Percentiles rank a stretch among this genome's conserved stretches.
Evolutionary conservation across 2,797 vertebrate genomes (phyloP).

Genomic region (Aselliscus stoliczkanus): DNA sequence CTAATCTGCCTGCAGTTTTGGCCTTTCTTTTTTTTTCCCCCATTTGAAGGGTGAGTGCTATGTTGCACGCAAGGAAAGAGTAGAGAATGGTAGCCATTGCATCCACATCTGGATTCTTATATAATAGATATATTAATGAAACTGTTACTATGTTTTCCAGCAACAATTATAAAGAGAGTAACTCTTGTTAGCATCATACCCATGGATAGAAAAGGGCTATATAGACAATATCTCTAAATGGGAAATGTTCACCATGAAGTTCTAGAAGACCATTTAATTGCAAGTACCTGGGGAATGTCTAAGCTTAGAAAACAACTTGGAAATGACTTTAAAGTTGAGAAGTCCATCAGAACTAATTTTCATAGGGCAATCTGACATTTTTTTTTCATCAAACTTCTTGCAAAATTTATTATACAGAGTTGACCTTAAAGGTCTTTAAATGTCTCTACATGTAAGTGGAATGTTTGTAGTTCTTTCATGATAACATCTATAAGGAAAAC

Average conservation of each 20-base stretch:
- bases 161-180: neutral
- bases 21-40: neutral
- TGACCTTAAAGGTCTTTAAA: neutral
- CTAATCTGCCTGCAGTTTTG: neutral
- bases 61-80: neutral
- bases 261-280: neutral
- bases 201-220: neutral
- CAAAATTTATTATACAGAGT: neutral
- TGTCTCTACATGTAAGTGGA: neutral
- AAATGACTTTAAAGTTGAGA: neutral
- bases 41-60: too few relatives aligned
- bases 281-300: neutral
- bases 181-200: neutral
- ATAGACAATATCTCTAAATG: neutral
- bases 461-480: rapidly evolving
- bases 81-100: neutral
- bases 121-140: neutral
- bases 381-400: neutral
- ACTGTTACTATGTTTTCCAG: neutral
- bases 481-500: neutral
- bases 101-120: neutral
- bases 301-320: neutral
- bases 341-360: neutral
- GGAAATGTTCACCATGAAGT: neutral
- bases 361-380: neutral